Percentiles rank a stretch among this genome's conserved stretches.
Evolutionary conservation across 2,113 vertebrate genomes (phyloP).

Genomic region (Smithornis capensis): DNA sequence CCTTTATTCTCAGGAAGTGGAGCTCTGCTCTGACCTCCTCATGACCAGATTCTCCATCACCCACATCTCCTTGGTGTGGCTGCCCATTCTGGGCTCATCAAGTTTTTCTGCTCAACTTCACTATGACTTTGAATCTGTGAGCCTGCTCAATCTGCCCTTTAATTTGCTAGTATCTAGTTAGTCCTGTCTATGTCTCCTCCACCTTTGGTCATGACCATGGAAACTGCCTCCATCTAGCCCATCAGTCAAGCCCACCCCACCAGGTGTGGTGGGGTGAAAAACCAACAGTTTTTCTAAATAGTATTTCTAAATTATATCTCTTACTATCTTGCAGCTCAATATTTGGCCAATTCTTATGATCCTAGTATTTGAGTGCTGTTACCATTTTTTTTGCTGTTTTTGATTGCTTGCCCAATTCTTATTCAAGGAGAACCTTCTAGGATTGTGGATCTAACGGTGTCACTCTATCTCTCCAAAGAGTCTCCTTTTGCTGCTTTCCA

Average conservation of each 20-base stretch:
- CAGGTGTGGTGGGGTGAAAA: no score
- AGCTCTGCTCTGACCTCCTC: neutral
- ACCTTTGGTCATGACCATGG: neutral
- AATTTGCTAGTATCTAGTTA: neutral
- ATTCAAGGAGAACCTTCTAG: neutral
- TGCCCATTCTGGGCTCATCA: neutral
- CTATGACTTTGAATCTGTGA: neutral
- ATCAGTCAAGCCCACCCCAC: neutral
- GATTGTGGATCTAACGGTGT: neutral
- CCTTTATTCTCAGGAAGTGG: rapidly evolving
- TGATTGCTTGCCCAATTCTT: neutral
- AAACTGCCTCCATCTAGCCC: neutral
- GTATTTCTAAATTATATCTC: neutral
- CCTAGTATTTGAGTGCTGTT: neutral
- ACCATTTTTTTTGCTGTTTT: neutral
- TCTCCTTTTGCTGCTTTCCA: neutral
- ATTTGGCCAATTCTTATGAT: neutral
- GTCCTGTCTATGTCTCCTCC: neutral
- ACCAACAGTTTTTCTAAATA: neutral
- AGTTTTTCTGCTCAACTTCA: neutral
- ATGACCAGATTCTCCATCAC: rapidly evolving
- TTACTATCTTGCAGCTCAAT: neutral
- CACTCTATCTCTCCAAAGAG: rapidly evolving
- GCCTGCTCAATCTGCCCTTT: neutral
- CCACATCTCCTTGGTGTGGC: rapidly evolving